Percentiles rank a stretch among this genome's conserved stretches.
phyloP scores from a whole-genome alignment of 2,888 invertebrate species.

The Chironomus tentans region DNA sequence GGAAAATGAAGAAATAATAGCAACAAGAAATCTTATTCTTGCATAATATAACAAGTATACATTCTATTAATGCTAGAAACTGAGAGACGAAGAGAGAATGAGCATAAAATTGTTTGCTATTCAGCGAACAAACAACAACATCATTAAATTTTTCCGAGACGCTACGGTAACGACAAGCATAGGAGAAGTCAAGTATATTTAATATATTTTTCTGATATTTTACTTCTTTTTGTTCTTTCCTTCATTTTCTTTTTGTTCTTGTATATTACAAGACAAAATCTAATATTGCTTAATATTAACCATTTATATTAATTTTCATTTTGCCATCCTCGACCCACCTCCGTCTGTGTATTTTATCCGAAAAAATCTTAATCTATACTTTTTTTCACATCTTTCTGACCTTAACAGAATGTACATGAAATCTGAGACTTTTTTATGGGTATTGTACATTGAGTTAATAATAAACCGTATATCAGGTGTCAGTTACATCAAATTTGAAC shows the following conservation, averaged over 20 bases:
- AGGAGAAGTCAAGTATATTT: slow-evolving; percentile 12
- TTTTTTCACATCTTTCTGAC: neutral
- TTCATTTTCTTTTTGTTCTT: no score
- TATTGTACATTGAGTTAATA: no score
- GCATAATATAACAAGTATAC: no score
- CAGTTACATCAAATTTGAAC: no score
- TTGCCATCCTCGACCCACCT: neutral
- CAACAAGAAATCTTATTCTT: no score
- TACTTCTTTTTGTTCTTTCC: neutral
- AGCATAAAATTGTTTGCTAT: slow-evolving; percentile 16
- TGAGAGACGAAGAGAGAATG: neutral
- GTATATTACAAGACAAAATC: slow-evolving; percentile 1
- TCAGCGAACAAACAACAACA: slow-evolving; percentile 25
- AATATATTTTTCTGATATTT: neutral
- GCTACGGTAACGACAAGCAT: neutral
- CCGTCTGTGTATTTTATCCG: no score
- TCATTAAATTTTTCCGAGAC: neutral
- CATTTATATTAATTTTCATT: slow-evolving; percentile 19
- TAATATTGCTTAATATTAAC: slow-evolving; percentile 11
- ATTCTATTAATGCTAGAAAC: neutral
- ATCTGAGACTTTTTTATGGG: no score
- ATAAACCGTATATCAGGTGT: no score
- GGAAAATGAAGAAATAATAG: no score
- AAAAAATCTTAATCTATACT: no score
- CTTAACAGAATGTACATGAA: no score